Base-by-base conservation (phyloP, 2,113 vertebrate species). In the Lonchura striata region DNA sequence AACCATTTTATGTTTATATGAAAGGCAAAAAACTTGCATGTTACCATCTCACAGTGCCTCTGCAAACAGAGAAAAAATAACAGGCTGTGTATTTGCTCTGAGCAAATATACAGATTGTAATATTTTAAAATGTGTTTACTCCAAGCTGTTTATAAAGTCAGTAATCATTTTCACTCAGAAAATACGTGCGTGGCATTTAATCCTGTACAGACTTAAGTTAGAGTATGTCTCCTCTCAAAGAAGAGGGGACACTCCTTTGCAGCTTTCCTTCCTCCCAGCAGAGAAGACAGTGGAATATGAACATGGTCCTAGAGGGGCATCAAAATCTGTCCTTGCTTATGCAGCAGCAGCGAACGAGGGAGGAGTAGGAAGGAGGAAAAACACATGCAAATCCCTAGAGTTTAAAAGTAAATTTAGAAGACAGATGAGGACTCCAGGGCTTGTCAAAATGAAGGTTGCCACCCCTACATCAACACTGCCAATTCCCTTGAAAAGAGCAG, bases 361-460 rank as follows among this genome's bases (percentile, higher is more conserved):
- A 92, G 47, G 31, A 53, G 24, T 12, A 77, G 61, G 68, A 86
- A 86, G 59, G 54, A 80, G 24, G 39, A 66, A 81, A 88, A 92
- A 81, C 1, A 2, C 33, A 70, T 21, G 56, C n/a, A 88, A 95
- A 80, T 31, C 42, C 47, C 66, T 74, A 6, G 41, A 82, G 74
- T 44, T 60, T 35, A 44, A 59, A 80, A 88, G 75, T 30, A 78
- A 77, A 91, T 42, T 74, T 71, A 85, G 75, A 92, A 77, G 64
- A 52, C 25, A 64, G 92, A 84, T 0, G 1, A 79, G 47, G 77
- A 78, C 91, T 64, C 68, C n/a, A 56, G 72, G 54, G 60, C 64
- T 78, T 82, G 56, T 71, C 61, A 59, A 90, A 95, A 52, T 18
- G n/a, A 84, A 89, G 77, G 64, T 2, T 92, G 52, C 61, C 61